Percentiles rank a stretch among this genome's conserved stretches.
These are phyloP conservation scores for Maconellicoccus hirsutus DNA, from an alignment of 1,140 invertebrate species.

Conservation along the genomic window DNA sequence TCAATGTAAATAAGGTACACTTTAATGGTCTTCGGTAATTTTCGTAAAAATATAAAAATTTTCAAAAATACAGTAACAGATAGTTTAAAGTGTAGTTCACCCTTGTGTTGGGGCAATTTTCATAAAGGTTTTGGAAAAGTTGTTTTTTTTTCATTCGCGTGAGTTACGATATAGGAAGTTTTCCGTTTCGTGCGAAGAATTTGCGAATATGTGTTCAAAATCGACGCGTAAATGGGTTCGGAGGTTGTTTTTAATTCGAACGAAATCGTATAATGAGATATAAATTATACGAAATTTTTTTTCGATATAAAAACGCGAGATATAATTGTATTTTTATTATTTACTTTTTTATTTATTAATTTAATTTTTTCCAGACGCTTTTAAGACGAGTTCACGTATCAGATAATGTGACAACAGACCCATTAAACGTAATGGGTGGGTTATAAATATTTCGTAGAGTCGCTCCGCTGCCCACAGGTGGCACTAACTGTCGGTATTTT, in stretches of 20 bases:
- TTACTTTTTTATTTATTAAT: slow-evolving; percentile 13
- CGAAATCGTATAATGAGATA: no score
- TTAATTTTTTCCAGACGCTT: slow-evolving; percentile 10
- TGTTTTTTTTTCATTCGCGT: no score
- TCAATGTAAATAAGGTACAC: background rate
- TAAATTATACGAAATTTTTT: no score
- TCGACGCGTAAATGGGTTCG: no score
- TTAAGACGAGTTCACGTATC: slow-evolving; percentile 2
- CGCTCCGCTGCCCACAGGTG: slow-evolving; percentile 9
- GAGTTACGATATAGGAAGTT: no score
- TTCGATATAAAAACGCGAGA: no score
- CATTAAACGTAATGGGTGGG: slow-evolving; percentile 18
- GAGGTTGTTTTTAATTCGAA: no score
- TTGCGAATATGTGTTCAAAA: no score
- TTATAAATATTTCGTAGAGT: slow-evolving; percentile 19
- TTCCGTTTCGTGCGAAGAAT: no score
- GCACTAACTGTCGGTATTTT: slow-evolving; percentile 20
- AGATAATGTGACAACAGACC: slow-evolving; percentile 22
- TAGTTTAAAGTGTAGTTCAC: background rate
- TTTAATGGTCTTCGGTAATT: background rate
- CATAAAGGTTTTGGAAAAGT: background rate
- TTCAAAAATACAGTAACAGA: background rate
- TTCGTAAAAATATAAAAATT: background rate
- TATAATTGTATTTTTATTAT: slow-evolving; percentile 10
- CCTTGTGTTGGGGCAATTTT: background rate